phyloP scores from a whole-genome alignment of 2,888 invertebrate species.

The Linnaemya vulpina region DNA sequence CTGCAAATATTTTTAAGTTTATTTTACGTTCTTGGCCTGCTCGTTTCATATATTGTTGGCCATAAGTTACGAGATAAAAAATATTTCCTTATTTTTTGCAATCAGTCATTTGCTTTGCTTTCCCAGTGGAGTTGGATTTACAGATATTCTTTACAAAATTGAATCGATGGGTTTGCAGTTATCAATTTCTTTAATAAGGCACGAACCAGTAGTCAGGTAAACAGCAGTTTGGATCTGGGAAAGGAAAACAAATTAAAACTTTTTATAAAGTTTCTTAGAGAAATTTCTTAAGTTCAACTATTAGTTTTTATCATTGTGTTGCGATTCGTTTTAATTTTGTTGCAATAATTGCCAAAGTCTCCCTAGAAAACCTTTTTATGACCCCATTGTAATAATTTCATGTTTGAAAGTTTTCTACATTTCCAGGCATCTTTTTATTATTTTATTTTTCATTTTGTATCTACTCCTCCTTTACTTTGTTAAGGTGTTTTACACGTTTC shows the following conservation, averaged over 20 bases:
- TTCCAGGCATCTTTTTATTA: slow-evolving; percentile 28
- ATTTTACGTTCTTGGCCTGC: not conserved
- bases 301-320: slow-evolving; percentile 50
- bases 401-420: slow-evolving; percentile 64
- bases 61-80: slow-evolving; percentile 79
- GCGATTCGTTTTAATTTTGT: slow-evolving; percentile 69
- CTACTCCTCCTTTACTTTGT: slow-evolving; percentile 9
- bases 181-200: slow-evolving; percentile 58
- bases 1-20: not conserved
- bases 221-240: not conserved
- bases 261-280: slow-evolving; percentile 28
- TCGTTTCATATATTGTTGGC: slow-evolving; percentile 58
- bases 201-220: not conserved
- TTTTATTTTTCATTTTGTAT: slow-evolving; percentile 2
- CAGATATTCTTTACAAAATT: slow-evolving; percentile 39
- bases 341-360: slow-evolving; percentile 59
- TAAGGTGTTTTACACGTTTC: slow-evolving; percentile 39
- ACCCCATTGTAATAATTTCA: slow-evolving; percentile 61
- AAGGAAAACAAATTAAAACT: slow-evolving; percentile 50
- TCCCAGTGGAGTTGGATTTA: slow-evolving; percentile 32
- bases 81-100: slow-evolving; percentile 68
- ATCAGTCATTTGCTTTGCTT: not conserved
- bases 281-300: slow-evolving; percentile 45
- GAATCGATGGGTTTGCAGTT: slow-evolving; percentile 46
- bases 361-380: slow-evolving; percentile 59